Conservation (phyloP, 2,113 vertebrate species). For the Pelecanoides urinatrix region DNA sequence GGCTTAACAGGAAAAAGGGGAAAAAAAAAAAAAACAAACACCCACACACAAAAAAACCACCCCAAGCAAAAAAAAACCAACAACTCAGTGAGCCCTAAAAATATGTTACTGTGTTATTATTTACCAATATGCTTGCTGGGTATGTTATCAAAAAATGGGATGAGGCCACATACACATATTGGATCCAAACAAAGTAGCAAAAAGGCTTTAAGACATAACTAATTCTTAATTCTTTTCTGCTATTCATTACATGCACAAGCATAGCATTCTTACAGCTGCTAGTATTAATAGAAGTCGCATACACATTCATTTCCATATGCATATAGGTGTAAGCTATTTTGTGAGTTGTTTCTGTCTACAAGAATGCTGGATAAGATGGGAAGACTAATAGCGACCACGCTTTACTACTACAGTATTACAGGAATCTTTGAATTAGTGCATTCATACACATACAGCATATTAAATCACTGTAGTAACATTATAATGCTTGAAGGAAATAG, state of each 20-base stretch:
- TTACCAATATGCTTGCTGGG: not conserved
- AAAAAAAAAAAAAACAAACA: not conserved
- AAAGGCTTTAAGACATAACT: not conserved
- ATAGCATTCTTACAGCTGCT: too few relatives aligned
- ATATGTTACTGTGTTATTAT: not conserved
- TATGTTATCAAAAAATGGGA: not conserved
- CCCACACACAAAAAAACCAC: too few relatives aligned
- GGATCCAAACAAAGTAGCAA: not conserved
- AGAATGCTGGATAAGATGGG: not conserved
- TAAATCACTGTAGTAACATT: not conserved
- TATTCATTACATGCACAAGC: not conserved
- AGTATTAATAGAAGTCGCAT: not conserved
- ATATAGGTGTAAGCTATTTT: not conserved
- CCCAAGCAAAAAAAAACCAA: too few relatives aligned
- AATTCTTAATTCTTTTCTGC: not conserved
- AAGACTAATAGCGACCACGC: not conserved
- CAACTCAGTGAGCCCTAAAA: not conserved
- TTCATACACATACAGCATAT: not conserved
- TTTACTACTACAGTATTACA: not conserved
- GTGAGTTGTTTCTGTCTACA: not conserved
- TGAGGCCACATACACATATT: too few relatives aligned
- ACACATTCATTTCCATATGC: not conserved
- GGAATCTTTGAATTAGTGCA: not conserved
- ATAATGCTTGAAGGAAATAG: not conserved
- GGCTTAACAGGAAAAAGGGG: not conserved